Conservation (phyloP, 2,113 vertebrate species). For the Cavia porcellus region DNA sequence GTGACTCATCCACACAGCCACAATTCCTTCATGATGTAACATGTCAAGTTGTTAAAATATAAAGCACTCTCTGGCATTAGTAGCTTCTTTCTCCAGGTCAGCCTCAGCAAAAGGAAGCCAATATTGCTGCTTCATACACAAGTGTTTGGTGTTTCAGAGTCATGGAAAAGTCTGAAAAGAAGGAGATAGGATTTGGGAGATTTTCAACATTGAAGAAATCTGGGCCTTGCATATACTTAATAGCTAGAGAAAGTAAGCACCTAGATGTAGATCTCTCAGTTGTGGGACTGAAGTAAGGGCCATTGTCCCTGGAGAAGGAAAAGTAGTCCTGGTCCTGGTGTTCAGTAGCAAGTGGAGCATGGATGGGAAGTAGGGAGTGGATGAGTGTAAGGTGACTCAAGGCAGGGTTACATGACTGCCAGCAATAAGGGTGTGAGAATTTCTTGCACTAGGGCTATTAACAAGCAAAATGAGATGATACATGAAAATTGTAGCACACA, state of each 20-base stretch:
- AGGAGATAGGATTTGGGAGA: background rate
- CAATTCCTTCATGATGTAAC: background rate
- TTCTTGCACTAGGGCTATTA: background rate
- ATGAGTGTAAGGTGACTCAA: background rate
- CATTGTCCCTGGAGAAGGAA: background rate
- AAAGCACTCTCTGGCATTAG: background rate
- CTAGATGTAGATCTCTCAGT: background rate
- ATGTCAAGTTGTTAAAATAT: slow-evolving; percentile 25
- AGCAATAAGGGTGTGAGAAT: background rate
- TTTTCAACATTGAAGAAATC: background rate
- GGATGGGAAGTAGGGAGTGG: background rate
- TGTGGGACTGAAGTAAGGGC: background rate
- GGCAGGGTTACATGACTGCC: background rate
- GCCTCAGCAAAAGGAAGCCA: slow-evolving; percentile 12
- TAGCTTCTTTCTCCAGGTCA: background rate
- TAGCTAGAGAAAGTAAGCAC: background rate
- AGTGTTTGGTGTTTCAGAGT: background rate
- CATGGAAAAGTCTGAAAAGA: slow-evolving; percentile 12
- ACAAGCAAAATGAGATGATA: background rate
- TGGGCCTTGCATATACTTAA: slow-evolving; percentile 5
- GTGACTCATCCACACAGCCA: background rate
- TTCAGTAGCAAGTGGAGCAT: background rate
- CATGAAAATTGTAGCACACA: background rate
- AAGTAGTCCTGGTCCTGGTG: background rate
- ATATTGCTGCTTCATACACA: background rate